These are phyloP conservation scores for Slavum lentiscoides DNA, from an alignment of 2,888 invertebrate genomes.

Conservation along the genomic window DNA sequence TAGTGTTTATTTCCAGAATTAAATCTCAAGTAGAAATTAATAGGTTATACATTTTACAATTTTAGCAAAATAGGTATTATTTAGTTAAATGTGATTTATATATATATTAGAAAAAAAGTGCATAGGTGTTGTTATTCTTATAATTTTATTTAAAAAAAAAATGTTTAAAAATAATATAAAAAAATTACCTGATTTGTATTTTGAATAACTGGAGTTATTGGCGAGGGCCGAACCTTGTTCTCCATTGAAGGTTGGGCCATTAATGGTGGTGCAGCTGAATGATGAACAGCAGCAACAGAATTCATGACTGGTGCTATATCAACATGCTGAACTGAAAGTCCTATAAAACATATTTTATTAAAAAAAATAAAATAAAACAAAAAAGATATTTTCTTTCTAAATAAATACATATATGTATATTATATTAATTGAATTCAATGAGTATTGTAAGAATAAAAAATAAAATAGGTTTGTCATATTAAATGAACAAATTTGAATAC, in stretches of 20 bases:
- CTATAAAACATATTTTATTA: neutral
- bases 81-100: neutral
- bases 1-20: neutral
- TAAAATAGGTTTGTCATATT: too few relatives aligned
- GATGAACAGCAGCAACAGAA: conserved; percentile 38
- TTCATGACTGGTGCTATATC: conserved; percentile 44
- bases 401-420: too few relatives aligned
- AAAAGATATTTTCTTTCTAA: too few relatives aligned
- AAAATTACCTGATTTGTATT: conserved; percentile 49
- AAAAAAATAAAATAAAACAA: too few relatives aligned
- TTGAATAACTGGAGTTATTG: conserved; percentile 39
- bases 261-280: conserved; percentile 28
- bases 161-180: too few relatives aligned
- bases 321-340: conserved; percentile 35
- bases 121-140: conserved; percentile 9
- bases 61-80: neutral
- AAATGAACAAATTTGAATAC: too few relatives aligned
- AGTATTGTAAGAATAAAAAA: too few relatives aligned
- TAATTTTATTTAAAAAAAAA: neutral
- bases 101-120: neutral
- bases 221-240: conserved; percentile 30
- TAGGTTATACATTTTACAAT: neutral
- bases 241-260: conserved; percentile 29
- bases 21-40: neutral
- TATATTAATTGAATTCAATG: too few relatives aligned